Percentiles rank a stretch among this genome's conserved stretches.
phyloP scores from a whole-genome alignment of 64 coral and sea anemone species.

The Stichodactyla helianthus region DNA sequence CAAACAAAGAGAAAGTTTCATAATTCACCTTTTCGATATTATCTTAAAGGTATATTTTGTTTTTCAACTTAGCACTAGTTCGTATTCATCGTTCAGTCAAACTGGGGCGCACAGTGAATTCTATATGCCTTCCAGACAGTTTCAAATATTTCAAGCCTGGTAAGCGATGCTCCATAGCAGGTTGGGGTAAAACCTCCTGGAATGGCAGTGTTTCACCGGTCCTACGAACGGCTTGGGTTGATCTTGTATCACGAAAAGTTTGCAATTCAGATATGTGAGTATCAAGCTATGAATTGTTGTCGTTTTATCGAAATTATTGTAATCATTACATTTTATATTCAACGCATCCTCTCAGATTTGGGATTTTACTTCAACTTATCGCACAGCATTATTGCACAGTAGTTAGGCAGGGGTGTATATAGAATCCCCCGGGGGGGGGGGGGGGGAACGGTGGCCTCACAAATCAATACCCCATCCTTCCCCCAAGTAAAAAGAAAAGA shows the following conservation, averaged over 20 bases:
- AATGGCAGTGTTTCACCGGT: constrained; percentile 58
- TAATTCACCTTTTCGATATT: constrained; percentile 50
- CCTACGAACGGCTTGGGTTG: constrained; percentile 75
- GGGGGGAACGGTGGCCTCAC: too few relatives aligned
- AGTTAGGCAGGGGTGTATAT: too few relatives aligned
- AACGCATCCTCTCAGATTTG: too few relatives aligned
- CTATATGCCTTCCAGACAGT: constrained; percentile 67
- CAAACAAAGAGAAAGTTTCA: too few relatives aligned
- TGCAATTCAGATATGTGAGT: constrained; percentile 82
- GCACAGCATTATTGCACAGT: too few relatives aligned
- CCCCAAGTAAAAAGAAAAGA: too few relatives aligned
- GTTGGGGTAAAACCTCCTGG: constrained; percentile 86
- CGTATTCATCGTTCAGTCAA: constrained; percentile 50
- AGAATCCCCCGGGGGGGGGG: too few relatives aligned
- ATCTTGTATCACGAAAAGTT: constrained; percentile 61
- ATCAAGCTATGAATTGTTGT: neutral
- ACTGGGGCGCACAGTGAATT: constrained; percentile 36
- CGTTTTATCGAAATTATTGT: neutral
- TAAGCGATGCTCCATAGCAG: constrained; percentile 75
- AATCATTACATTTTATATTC: too few relatives aligned
- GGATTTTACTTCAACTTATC: too few relatives aligned
- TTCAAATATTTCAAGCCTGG: constrained; percentile 62
- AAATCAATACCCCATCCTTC: too few relatives aligned
- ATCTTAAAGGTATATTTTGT: constrained; percentile 64
- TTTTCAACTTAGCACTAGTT: constrained; percentile 58